Conservation (phyloP, 2,888 invertebrate genomes). For the Patella caerulea region DNA sequence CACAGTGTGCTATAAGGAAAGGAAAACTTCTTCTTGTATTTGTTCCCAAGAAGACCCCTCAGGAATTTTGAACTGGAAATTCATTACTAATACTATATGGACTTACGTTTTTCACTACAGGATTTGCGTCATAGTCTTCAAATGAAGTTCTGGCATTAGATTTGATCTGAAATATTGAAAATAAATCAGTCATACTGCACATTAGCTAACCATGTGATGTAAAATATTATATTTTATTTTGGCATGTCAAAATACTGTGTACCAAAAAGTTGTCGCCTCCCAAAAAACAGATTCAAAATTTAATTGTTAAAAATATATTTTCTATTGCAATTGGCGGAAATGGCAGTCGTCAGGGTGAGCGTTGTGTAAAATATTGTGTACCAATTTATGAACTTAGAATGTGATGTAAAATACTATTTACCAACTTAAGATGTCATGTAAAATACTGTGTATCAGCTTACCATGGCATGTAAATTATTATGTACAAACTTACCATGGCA, state of each 20-base stretch:
- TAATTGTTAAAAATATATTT: background rate
- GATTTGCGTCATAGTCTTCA: conserved; percentile 81
- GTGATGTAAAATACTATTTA: background rate
- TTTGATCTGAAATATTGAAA: conserved; percentile 56
- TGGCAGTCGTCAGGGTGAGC: background rate
- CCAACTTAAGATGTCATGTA: conserved; percentile 83
- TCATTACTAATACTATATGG: background rate
- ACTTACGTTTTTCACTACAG: conserved; percentile 76
- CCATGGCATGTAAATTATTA: conserved; percentile 75
- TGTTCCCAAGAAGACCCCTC: too few relatives aligned
- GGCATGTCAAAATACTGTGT: conserved; percentile 74
- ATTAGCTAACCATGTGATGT: conserved; percentile 80
- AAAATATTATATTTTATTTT: conserved; percentile 91
- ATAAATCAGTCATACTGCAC: background rate
- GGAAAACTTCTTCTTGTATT: too few relatives aligned
- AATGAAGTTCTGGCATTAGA: conserved; percentile 65
- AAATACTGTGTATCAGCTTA: conserved; percentile 89
- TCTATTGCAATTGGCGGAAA: conserved; percentile 3
- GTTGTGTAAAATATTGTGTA: background rate
- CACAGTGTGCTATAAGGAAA: too few relatives aligned
- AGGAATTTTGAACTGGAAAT: conserved; percentile 2
- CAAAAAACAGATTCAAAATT: too few relatives aligned
- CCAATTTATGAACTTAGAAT: background rate
- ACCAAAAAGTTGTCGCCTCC: too few relatives aligned
- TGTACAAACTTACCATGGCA: too few relatives aligned